Percentiles rank a stretch among this genome's conserved stretches.
These are phyloP conservation scores for Xerus inauris DNA, from an alignment of 2,113 vertebrate species.

Conservation along the genomic window DNA sequence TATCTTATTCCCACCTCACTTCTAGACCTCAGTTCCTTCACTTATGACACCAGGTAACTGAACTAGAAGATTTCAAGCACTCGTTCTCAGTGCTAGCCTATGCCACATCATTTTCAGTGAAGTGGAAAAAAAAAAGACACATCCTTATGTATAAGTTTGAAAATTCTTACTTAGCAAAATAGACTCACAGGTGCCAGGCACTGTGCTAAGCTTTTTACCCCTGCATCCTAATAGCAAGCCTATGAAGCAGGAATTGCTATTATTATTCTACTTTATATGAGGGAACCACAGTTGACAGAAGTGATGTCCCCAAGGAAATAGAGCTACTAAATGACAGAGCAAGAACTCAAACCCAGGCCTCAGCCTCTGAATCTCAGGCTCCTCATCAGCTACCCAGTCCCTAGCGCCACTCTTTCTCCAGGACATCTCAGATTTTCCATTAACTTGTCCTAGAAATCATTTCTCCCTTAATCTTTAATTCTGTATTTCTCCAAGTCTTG, in stretches of 20 bases:
- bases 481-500: neutral
- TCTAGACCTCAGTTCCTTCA: neutral
- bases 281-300: neutral
- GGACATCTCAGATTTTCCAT: neutral
- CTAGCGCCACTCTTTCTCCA: neutral
- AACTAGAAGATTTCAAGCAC: neutral
- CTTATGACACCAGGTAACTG: neutral
- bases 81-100: neutral
- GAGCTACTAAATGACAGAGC: neutral
- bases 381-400: neutral
- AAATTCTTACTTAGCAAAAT: slow-evolving; percentile 6
- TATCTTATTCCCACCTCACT: neutral
- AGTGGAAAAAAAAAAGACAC: neutral
- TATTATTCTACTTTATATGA: neutral
- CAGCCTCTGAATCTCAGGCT: neutral
- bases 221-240: neutral
- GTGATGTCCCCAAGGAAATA: neutral
- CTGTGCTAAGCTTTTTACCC: neutral
- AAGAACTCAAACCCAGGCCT: neutral
- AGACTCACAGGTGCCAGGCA: neutral
- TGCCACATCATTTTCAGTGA: neutral
- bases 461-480: neutral
- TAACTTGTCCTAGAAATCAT: neutral
- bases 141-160: neutral
- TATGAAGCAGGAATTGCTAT: neutral